Percentiles rank a stretch among this genome's conserved stretches.
phyloP scores from a whole-genome alignment of 2,797 vertebrate genomes.

The Eupleurogrammus muticus region DNA sequence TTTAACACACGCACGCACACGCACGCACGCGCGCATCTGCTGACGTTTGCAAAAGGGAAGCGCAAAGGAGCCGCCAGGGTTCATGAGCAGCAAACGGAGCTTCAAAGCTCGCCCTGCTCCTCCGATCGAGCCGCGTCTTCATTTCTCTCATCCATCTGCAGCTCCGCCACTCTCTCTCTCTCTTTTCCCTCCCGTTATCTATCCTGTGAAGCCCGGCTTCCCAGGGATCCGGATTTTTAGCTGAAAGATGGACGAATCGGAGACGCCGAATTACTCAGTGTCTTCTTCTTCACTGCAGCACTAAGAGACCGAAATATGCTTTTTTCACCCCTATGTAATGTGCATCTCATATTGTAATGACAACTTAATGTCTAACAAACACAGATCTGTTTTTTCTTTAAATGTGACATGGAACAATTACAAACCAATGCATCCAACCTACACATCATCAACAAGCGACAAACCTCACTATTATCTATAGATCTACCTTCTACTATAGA shows the following conservation, averaged over 20 bases:
- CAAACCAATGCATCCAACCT: too few species aligned
- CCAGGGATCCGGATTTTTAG: constrained; percentile 10
- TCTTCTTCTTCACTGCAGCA: constrained; percentile 7
- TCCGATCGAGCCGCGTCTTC: constrained; percentile 16
- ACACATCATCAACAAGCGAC: too few species aligned
- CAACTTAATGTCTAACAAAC: too few species aligned
- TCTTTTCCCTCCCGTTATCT: neutral
- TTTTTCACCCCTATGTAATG: too few species aligned
- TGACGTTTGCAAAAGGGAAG: too few species aligned
- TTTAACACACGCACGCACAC: constrained; percentile 30
- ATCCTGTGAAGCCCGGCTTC: constrained; percentile 2
- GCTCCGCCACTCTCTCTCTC: neutral
- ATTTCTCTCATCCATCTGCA: constrained; percentile 13
- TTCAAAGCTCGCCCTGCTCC: constrained; percentile 17
- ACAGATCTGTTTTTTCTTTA: too few species aligned
- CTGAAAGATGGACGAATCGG: constrained; percentile 3
- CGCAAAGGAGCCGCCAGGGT: constrained; percentile 6
- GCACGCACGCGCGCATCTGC: constrained; percentile 19
- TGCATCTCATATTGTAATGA: too few species aligned
- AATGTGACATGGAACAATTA: too few species aligned
- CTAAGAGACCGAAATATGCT: too few species aligned
- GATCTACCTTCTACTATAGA: too few species aligned
- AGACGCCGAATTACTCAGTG: constrained; percentile 21
- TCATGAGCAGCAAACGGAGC: constrained; percentile 28
- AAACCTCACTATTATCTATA: too few species aligned